Base-by-base conservation (phyloP, 2,113 vertebrate genomes). In the Glaucidium brasilianum region DNA sequence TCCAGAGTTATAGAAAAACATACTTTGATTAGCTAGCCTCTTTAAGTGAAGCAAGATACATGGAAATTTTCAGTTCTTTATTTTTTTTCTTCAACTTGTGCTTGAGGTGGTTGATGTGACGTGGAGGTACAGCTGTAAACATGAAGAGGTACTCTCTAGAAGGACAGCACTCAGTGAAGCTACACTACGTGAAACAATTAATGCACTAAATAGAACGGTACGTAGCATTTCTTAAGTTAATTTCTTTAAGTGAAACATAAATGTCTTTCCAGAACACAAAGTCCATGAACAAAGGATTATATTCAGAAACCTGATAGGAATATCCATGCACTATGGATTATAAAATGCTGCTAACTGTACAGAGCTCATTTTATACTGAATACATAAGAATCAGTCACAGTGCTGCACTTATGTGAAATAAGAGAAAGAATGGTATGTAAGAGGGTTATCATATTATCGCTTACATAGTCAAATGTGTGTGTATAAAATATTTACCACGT, bases 61-160 rank as follows among this genome's bases (percentile, higher is more conserved):
- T 35, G 52, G 35, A 10, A 72, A 37, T 52, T 72, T 84, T 55
- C 79, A 18, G 4, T 79, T 85, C 34, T 90, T 95, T 86, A 71
- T 88, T 96, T 92, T 93, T 93, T n/a, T 92, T 81, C 35, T 89
- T 95, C n/a, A 49, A 58, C 50, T 94, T 96, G 43, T 95, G 19
- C 89, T 96, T 85, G 93, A 99, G 99, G 98, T 99, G 91, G 99
- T 99, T 77, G 99, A 99, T 96, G 99, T 99, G 62, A 99, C 99
- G 8, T 99, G 99, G 99, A 98, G 99, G 94, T 99, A 99, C 91
- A 99, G 99, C 92, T 99, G 99, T 97, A 99, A 99, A 94, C 99
- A 99, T 83, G 92, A 98, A 74, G 99, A 99, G 64, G 98, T 99
- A 20, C 97, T 99, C 53, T 95, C 98, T 15, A 98, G 99, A 94